phyloP scores from a whole-genome alignment of 2,797 vertebrate species.

The Microhierax caerulescens region DNA sequence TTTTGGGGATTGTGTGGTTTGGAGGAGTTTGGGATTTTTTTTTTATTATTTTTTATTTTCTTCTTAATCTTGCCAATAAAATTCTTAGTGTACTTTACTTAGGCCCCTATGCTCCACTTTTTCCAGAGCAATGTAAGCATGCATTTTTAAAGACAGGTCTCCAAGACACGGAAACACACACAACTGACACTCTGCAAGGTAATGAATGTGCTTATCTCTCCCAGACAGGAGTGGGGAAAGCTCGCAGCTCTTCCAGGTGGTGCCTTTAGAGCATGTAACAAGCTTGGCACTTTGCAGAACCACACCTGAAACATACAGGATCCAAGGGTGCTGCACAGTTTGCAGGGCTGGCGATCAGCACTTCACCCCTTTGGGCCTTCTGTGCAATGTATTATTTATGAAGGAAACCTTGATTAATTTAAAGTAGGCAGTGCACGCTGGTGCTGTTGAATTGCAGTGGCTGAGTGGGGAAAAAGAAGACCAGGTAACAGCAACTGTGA shows the following conservation, averaged over 20 bases:
- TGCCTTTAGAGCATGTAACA: neutral
- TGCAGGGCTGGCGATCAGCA: neutral
- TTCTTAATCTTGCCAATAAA: neutral
- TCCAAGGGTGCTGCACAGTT: neutral
- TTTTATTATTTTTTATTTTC: rapidly evolving
- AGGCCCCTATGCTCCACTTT: neutral
- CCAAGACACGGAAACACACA: neutral
- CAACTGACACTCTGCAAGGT: neutral
- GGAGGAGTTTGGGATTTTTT: neutral
- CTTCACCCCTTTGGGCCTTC: neutral
- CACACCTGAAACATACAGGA: neutral
- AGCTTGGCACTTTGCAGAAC: neutral
- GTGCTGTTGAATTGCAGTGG: neutral
- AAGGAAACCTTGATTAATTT: neutral
- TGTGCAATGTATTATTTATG: neutral
- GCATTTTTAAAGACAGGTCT: neutral
- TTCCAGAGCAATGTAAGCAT: neutral
- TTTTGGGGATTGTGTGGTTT: neutral
- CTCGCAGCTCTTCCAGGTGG: neutral
- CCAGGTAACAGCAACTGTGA: neutral
- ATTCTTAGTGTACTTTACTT: neutral
- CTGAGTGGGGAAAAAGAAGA: neutral
- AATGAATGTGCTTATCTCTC: neutral
- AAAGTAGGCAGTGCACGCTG: neutral
- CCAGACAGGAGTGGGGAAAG: neutral